Evolutionary conservation across 2,797 vertebrate species (phyloP), one percentile per base, ranked within the genome.

Genomic region (Remorina albescens): DNA sequence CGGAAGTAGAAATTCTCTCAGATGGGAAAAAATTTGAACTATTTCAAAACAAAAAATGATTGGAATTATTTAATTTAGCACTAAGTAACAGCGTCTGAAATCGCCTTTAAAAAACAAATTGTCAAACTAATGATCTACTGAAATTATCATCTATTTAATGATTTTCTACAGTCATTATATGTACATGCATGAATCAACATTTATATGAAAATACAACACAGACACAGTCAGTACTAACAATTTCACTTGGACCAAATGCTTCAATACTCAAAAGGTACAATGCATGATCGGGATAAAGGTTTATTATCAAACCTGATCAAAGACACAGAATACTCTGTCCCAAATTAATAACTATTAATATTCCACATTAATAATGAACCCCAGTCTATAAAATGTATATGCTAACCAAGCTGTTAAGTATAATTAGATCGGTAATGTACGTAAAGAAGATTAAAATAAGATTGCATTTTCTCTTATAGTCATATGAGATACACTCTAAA

Each of bases 121-220:
- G 16, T 55, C 16, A 37, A 13, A 6, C 6, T 6, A 21, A 50
- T 42, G 16, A 59, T 44, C 6, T 37, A 42, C 37, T 56, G 19
- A 42, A 16, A 65, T 58, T 37, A 39, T 50, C 16, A 34, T 23
- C 7, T 25, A 13, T 53, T 76, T 41, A 68, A 56, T 42, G 8
- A 16, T 11, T 68, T 47, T 69, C 53, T 37, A 44, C 25, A 12
- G 28, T 60, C 37, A 71, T 75, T 68, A 60, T 62, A 46, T 47
- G 26, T 50, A 51, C 37, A 34, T 36, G 26, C 44, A 66, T 70
- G 2, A 46, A 44, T 75, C 0, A 68, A 32, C 15, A 18, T 55
- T 51, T 39, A 26, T 47, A 16, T 21, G 65, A 36, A 59, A 70
- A 70, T 55, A 57, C 19, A 13, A 58, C 36, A 15, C 56, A 51